Base-by-base conservation (phyloP, 2,113 vertebrate species). In the Spermophilus dauricus region DNA sequence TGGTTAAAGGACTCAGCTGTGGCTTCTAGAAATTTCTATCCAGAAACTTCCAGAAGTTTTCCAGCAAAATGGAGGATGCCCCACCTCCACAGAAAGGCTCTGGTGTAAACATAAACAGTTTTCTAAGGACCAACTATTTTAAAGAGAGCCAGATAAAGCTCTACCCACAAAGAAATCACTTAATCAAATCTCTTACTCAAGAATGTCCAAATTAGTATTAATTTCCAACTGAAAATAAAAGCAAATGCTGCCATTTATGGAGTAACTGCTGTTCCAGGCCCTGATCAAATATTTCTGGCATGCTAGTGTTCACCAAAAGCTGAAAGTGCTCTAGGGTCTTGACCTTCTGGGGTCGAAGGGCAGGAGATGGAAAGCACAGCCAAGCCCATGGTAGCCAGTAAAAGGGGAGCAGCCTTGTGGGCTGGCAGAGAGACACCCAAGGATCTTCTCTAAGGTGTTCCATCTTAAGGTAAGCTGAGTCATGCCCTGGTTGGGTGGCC, bases 21-120 rank as follows among this genome's bases (percentile, higher is more conserved):
- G 84, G 78, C 58, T 91, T 95, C 84, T 63, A 91, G 63, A 91
- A 91, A 88, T 53, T 94, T 85, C 87, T 88, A 75, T 58, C 73
- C 61, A 51, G 83, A 63, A 63, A 28, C 61, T 63, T 63, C 24
- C 63, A 73, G 39, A 91, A 85, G 20, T 76, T 82, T 77, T 39
- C 73, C 61, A 42, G 61, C 34, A 83, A 16, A 18, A 13, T 77
- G 28, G n/a, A 61, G 76, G 17, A 58, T 22, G 18, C 26, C 42
- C 67, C 13, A 58, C 17, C 13, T 10, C 18, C 81, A 78, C 70
- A 80, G 16, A 37, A 89, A 96, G 39, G 53, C 48, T 73, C 70
- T 8, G 1, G 32, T 42, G 2, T 70, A 86, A 88, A 81, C 37
- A 86, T 67, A 95, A 95, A 89, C 34, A 22, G n/a, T 4, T 5